Conservation (phyloP, 2,113 vertebrate genomes). For the Prunella fulvescens region DNA sequence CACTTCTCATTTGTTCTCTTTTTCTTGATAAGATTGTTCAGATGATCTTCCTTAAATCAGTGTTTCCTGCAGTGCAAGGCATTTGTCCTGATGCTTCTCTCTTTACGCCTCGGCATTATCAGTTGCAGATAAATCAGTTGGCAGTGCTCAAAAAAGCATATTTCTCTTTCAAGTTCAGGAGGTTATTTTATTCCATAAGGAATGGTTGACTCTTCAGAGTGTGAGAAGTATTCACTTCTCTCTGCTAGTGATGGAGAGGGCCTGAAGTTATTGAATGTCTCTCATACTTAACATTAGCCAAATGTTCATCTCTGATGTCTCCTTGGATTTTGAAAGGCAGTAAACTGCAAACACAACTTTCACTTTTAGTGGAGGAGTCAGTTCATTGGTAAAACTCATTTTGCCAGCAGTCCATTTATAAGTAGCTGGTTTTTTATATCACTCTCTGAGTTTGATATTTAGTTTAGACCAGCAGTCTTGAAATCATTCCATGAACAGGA, state of each 20-base stretch:
- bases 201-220: not conserved
- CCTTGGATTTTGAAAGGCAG: not conserved
- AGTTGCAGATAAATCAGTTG: not conserved
- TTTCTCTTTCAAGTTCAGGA: not conserved
- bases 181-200: not conserved
- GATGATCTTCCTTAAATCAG: not conserved
- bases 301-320: not conserved
- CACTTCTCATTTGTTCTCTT: not conserved
- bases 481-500: accelerated
- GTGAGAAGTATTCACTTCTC: not conserved
- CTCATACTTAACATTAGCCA: not conserved
- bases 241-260: not conserved
- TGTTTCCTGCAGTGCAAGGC: not conserved
- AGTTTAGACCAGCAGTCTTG: not conserved
- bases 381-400: not conserved
- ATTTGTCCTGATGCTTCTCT: not conserved
- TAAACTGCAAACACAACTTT: not conserved
- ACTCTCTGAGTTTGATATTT: not conserved
- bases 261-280: not conserved
- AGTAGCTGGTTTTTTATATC: not conserved
- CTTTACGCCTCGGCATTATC: not conserved
- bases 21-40: not conserved
- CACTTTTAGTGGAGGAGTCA: accelerated
- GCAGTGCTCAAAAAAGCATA: not conserved
- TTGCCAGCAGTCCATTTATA: not conserved